A percentile compares a stretch with the other conserved stretches of the same genome.
Evolutionary conservation across 2,113 vertebrate genomes (phyloP).

Genomic region (Rhinopomastus cyanomelas): DNA sequence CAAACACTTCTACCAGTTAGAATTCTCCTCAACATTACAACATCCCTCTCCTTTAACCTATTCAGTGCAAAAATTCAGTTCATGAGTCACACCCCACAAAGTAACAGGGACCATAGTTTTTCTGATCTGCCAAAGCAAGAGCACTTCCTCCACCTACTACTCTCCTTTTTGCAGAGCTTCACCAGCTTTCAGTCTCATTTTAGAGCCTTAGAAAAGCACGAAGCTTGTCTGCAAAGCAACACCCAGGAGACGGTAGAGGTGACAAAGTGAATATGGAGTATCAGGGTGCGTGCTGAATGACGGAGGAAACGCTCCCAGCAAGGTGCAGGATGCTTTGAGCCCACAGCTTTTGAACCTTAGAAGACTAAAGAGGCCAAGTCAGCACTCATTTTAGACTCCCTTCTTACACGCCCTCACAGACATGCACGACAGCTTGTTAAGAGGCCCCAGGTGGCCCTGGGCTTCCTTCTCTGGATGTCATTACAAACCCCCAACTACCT

Average conservation of each 20-base stretch:
- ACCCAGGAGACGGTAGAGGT: not conserved
- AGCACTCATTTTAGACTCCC: not conserved
- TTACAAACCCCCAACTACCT: fast-evolving
- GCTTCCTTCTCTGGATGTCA: not conserved
- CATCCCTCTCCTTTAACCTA: not conserved
- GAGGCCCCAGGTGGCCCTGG: fast-evolving
- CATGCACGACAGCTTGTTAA: fast-evolving
- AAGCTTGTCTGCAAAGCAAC: not conserved
- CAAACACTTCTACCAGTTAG: not conserved
- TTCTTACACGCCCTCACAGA: not conserved
- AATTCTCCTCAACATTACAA: not conserved
- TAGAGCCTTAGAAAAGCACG: not conserved
- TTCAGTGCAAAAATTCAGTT: not conserved
- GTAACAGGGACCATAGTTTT: not conserved
- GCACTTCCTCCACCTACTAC: not conserved
- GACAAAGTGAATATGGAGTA: not conserved
- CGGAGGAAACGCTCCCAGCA: not conserved
- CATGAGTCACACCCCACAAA: not conserved
- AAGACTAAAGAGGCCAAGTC: not conserved
- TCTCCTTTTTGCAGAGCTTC: not conserved
- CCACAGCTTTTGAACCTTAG: fast-evolving
- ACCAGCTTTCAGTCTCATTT: conserved; percentile 7
- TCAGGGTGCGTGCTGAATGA: not conserved
- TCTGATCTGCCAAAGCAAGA: not conserved
- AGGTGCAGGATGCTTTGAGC: not conserved